Conservation (phyloP, 2,888 invertebrate genomes). For the Balanococcus diminutus region DNA sequence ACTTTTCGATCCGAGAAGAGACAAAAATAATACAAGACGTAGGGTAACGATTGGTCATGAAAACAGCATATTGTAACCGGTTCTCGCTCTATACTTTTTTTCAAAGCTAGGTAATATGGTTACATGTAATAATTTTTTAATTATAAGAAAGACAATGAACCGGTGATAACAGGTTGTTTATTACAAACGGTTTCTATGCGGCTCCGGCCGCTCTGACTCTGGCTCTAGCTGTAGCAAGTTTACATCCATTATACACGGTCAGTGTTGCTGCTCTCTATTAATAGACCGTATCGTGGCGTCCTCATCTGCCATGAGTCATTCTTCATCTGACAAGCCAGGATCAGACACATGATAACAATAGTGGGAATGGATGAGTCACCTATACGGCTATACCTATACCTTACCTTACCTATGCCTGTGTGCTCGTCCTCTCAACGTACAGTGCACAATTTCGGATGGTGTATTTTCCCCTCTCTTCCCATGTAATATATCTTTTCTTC, state of each 20-base stretch:
- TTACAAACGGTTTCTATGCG: conserved; percentile 39
- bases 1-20: not conserved
- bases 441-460: not conserved
- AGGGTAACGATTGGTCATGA: not conserved
- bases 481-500: not conserved
- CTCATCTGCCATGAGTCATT: conserved; percentile 45
- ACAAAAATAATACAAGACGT: not conserved
- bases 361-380: conserved; percentile 48
- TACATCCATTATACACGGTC: conserved; percentile 52
- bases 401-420: no score
- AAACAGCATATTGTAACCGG: conserved; percentile 18
- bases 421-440: no score
- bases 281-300: conserved; percentile 52
- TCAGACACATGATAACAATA: conserved; percentile 51
- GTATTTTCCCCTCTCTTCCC: not conserved
- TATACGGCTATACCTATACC: conserved; percentile 6
- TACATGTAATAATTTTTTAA: conserved; percentile 43
- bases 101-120: not conserved
- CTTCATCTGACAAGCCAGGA: conserved; percentile 44
- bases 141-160: conserved; percentile 52
- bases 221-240: not conserved
- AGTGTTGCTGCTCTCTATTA: conserved; percentile 46
- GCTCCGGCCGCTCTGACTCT: no score
- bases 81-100: not conserved
- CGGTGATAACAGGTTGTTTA: conserved; percentile 50